These are phyloP conservation scores for Spodoptera litura DNA, from an alignment of 1,140 invertebrate genomes.

Conservation along the genomic window DNA sequence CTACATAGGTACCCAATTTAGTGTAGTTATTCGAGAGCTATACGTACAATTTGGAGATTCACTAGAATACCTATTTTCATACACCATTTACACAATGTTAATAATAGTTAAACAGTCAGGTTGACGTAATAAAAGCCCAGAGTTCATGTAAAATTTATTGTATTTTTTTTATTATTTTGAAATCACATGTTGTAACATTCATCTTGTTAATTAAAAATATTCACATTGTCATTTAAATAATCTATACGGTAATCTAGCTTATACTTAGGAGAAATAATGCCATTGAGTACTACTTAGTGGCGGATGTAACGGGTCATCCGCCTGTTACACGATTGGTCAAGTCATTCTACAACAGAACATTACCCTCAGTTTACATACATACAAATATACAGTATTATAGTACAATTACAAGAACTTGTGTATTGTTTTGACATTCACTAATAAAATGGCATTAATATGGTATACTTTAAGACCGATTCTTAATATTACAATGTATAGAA, in stretches of 20 bases:
- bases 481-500: conserved; percentile 80
- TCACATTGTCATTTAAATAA: conserved; percentile 86
- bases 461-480: conserved; percentile 81
- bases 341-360: conserved; percentile 77
- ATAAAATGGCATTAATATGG: conserved; percentile 84
- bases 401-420: conserved; percentile 78
- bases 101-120: background rate
- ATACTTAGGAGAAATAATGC: conserved; percentile 84
- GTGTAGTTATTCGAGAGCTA: too few species aligned
- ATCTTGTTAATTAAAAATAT: conserved; percentile 87
- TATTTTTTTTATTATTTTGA: conserved; percentile 86
- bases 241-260: conserved; percentile 84
- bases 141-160: conserved; percentile 87
- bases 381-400: conserved; percentile 85
- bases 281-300: conserved; percentile 80
- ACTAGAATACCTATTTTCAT: too few species aligned
- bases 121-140: conserved; percentile 46
- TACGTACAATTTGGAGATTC: too few species aligned
- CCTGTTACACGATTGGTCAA: conserved; percentile 82
- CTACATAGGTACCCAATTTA: too few species aligned
- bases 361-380: conserved; percentile 80
- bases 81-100: background rate
- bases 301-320: conserved; percentile 65
- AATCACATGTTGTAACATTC: conserved; percentile 87
- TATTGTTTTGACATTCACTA: conserved; percentile 79